Conservation (phyloP, 2,113 vertebrate genomes). For the Tychaedon coryphoeus region DNA sequence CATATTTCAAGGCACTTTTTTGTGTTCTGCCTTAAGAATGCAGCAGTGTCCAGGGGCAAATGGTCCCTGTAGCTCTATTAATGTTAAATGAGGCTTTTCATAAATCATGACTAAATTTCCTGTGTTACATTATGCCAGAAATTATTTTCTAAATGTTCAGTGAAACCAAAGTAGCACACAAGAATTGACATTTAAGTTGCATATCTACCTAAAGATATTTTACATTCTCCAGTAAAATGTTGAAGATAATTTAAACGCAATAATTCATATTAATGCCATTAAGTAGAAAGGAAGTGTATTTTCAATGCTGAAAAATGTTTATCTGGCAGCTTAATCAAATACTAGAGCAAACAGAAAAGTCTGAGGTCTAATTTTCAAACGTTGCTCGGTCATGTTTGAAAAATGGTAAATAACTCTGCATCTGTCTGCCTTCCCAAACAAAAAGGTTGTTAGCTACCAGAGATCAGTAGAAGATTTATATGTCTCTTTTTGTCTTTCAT, state of each 20-base stretch:
- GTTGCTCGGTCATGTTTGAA: not conserved
- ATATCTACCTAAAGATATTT: not conserved
- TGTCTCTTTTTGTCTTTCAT: not conserved
- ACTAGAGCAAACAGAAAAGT: not conserved
- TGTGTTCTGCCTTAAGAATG: not conserved
- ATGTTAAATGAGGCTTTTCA: slow-evolving; percentile 49
- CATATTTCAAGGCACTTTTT: not conserved
- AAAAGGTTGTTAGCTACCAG: not conserved
- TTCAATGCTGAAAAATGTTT: not conserved
- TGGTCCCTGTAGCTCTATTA: slow-evolving; percentile 7
- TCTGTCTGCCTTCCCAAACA: not conserved
- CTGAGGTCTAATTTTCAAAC: not conserved
- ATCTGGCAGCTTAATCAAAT: not conserved
- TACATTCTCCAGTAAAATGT: not conserved
- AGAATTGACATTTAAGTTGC: not conserved
- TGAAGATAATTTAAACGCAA: not conserved
- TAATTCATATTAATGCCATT: not conserved
- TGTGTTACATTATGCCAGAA: not conserved
- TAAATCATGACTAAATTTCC: slow-evolving; percentile 35
- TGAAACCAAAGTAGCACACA: not conserved
- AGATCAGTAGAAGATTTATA: not conserved
- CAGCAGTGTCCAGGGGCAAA: not conserved
- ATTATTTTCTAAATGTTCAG: not conserved
- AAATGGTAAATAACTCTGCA: not conserved
- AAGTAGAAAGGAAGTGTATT: not conserved